A percentile compares a stretch with the other conserved stretches of the same genome.
Evolutionary conservation across 1,140 invertebrate species (phyloP).

Genomic region (Tetramorium alpestre): DNA sequence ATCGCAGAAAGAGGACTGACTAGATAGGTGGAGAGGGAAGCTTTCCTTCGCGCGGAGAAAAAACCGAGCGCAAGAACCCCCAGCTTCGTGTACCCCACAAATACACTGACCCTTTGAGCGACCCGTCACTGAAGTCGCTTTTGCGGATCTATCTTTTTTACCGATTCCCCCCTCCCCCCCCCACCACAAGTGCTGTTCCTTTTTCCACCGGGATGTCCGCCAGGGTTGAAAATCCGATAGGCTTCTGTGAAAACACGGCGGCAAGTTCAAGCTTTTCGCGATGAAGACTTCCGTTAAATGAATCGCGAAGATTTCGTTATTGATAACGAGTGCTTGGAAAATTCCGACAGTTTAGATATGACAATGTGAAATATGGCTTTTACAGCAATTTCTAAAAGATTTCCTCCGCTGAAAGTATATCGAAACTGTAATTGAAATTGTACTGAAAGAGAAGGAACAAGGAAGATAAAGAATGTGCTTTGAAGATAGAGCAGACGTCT

Average conservation of each 20-base stretch:
- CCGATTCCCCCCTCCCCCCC: background rate
- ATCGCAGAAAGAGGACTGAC: slow-evolving; percentile 12
- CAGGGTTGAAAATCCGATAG: slow-evolving; percentile 5
- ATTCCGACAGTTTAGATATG: background rate
- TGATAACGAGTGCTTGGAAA: background rate
- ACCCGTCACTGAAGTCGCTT: slow-evolving; percentile 29
- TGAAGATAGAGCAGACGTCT: no score
- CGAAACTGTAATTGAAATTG: background rate
- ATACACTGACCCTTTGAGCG: slow-evolving; percentile 37
- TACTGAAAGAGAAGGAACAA: background rate
- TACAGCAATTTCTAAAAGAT: background rate
- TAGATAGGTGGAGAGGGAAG: background rate
- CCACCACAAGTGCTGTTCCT: background rate
- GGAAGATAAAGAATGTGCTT: background rate
- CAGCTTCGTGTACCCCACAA: background rate
- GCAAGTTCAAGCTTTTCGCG: background rate
- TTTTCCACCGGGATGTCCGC: background rate
- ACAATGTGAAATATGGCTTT: background rate
- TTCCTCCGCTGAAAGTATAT: background rate
- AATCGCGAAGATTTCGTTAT: background rate
- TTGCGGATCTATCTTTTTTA: slow-evolving; percentile 45
- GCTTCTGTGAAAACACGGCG: slow-evolving; percentile 7
- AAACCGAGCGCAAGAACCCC: background rate
- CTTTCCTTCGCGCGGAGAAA: slow-evolving; percentile 46
- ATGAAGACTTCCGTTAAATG: slow-evolving; percentile 4